Evolutionary conservation across 2,888 invertebrate genomes (phyloP).

Genomic region (Idaea aversata): DNA sequence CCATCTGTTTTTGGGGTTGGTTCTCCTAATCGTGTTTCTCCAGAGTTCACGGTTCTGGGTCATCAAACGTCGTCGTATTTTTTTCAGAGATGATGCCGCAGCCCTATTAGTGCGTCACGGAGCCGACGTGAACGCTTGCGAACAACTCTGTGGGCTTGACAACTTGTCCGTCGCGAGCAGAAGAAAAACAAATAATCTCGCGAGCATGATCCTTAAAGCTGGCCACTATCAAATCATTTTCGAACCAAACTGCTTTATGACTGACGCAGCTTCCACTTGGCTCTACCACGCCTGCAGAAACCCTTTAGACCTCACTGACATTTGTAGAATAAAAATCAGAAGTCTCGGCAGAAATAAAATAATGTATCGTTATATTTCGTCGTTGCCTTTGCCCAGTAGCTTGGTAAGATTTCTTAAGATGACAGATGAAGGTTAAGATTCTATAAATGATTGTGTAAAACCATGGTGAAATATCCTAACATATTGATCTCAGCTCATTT

Average conservation of each 20-base stretch:
- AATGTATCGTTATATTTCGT: slow-evolving; percentile 57
- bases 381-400: slow-evolving; percentile 77
- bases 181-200: slow-evolving; percentile 48
- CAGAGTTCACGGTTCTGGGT: no score
- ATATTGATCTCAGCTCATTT: slow-evolving; percentile 3
- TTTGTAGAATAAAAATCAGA: slow-evolving; percentile 80
- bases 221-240: slow-evolving; percentile 45
- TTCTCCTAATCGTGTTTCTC: background rate
- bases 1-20: no score
- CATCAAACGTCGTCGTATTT: background rate
- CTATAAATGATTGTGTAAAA: background rate
- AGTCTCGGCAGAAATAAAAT: slow-evolving; percentile 42
- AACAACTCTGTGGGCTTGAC: slow-evolving; percentile 77
- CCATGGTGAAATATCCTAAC: background rate
- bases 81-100: slow-evolving; percentile 75
- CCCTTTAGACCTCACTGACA: slow-evolving; percentile 76
- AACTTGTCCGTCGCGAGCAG: slow-evolving; percentile 78
- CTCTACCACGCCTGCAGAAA: slow-evolving; percentile 61
- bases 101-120: slow-evolving; percentile 81
- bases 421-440: slow-evolving; percentile 61
- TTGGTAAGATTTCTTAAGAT: slow-evolving; percentile 81
- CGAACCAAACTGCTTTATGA: slow-evolving; percentile 24
- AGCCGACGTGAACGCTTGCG: slow-evolving; percentile 82
- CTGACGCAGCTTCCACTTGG: slow-evolving; percentile 54
- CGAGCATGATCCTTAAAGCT: slow-evolving; percentile 64